Evolutionary conservation across 2,888 invertebrate genomes (phyloP).

Genomic region (Diloba caeruleocephala): DNA sequence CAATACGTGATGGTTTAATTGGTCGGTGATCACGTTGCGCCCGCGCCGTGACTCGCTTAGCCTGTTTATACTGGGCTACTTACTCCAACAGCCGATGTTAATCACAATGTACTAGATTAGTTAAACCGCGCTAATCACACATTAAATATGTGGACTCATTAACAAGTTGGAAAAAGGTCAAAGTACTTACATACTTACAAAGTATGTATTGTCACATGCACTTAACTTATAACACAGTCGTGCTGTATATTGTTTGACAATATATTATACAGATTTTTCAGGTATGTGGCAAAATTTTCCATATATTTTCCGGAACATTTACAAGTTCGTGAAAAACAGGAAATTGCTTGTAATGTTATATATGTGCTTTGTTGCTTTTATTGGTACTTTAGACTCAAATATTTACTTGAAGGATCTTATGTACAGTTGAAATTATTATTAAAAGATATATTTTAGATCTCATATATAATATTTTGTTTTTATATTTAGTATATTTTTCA

Average conservation of each 20-base stretch:
- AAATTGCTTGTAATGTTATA: background rate
- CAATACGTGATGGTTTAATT: constrained; percentile 72
- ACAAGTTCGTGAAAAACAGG: background rate
- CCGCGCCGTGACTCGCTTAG: constrained; percentile 57
- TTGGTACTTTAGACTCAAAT: no score
- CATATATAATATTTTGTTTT: no score
- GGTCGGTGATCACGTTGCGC: constrained; percentile 61
- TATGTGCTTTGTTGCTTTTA: background rate
- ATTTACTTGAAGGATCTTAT: no score
- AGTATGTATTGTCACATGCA: constrained; percentile 33
- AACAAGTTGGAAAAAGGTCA: constrained; percentile 60
- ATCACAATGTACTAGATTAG: constrained; percentile 60
- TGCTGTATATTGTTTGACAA: constrained; percentile 35
- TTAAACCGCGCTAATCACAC: constrained; percentile 63
- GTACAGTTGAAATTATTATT: no score
- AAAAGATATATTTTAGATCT: no score
- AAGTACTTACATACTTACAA: constrained; percentile 39
- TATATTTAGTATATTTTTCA: no score
- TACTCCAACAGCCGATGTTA: constrained; percentile 51
- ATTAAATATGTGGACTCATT: constrained; percentile 62
- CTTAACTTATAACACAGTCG: constrained; percentile 22
- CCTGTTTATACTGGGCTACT: constrained; percentile 49
- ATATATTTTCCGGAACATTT: background rate
- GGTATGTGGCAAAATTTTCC: constrained; percentile 20
- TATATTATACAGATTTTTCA: constrained; percentile 5